Evolutionary conservation across 35 echinoderm and acorn worm species (phyloP).

Genomic region (Heliocidaris erythrogramma): DNA sequence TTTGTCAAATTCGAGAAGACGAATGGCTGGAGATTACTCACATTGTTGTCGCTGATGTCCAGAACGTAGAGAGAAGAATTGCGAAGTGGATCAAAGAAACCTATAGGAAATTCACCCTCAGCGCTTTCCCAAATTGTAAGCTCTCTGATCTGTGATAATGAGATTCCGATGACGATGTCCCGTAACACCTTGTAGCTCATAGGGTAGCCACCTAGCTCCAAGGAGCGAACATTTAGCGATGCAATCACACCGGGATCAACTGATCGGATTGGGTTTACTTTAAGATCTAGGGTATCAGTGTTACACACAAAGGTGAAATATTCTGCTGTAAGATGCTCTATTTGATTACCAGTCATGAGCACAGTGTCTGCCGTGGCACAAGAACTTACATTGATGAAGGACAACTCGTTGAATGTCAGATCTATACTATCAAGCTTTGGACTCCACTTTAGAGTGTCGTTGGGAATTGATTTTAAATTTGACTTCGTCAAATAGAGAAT

Average conservation of each 20-base stretch:
- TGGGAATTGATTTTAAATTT: not conserved
- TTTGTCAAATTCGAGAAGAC: too few species aligned
- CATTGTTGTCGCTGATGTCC: too few species aligned
- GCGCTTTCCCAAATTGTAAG: not conserved
- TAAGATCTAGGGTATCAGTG: not conserved
- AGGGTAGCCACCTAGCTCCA: not conserved
- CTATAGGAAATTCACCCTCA: not conserved
- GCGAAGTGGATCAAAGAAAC: not conserved
- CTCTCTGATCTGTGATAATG: not conserved
- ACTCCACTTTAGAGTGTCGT: not conserved
- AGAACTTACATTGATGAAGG: not conserved
- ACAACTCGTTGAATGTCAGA: not conserved
- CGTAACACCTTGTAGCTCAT: not conserved
- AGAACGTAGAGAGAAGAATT: too few species aligned
- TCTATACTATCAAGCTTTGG: not conserved
- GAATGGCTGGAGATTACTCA: too few species aligned
- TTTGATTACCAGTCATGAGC: not conserved
- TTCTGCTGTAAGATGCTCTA: not conserved
- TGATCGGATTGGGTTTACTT: not conserved
- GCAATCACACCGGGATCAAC: not conserved
- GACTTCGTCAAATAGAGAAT: not conserved
- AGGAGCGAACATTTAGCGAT: not conserved
- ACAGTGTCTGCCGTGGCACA: not conserved
- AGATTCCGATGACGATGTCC: not conserved
- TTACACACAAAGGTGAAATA: not conserved